These are phyloP conservation scores for Lepidothrix coronata DNA, from an alignment of 2,113 vertebrate species.

Conservation along the genomic window DNA sequence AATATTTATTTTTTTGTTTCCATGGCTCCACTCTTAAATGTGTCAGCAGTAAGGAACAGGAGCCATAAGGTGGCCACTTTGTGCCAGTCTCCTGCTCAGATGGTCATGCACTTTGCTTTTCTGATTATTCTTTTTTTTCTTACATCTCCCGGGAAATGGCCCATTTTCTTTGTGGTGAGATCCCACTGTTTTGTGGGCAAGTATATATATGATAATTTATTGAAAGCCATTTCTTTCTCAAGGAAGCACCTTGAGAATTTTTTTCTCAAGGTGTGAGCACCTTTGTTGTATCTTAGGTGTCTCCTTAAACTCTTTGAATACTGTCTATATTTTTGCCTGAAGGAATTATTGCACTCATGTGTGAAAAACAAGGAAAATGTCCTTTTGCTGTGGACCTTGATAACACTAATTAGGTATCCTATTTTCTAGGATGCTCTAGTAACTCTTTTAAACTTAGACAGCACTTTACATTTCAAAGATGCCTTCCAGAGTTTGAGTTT, in stretches of 20 bases:
- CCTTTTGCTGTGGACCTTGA: neutral
- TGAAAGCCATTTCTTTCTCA: neutral
- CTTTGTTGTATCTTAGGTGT: neutral
- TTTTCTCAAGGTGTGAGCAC: neutral
- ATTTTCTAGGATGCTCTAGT: neutral
- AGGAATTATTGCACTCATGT: neutral
- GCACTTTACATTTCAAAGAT: neutral
- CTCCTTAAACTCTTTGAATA: neutral
- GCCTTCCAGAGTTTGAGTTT: neutral
- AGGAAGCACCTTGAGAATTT: neutral
- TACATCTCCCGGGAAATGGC: neutral
- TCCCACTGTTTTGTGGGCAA: neutral
- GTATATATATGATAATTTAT: neutral
- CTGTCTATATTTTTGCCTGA: neutral
- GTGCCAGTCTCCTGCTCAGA: neutral
- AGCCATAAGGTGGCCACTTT: neutral
- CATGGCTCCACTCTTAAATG: neutral
- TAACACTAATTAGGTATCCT: neutral
- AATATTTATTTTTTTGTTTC: neutral
- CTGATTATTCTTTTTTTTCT: neutral
- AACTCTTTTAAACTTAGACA: neutral
- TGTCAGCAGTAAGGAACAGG: neutral
- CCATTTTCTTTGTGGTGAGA: neutral
- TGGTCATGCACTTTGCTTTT: neutral
- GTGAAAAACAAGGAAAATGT: neutral